Evolutionary conservation across 2,113 vertebrate species (phyloP).

Genomic region (Oreochromis aureus): DNA sequence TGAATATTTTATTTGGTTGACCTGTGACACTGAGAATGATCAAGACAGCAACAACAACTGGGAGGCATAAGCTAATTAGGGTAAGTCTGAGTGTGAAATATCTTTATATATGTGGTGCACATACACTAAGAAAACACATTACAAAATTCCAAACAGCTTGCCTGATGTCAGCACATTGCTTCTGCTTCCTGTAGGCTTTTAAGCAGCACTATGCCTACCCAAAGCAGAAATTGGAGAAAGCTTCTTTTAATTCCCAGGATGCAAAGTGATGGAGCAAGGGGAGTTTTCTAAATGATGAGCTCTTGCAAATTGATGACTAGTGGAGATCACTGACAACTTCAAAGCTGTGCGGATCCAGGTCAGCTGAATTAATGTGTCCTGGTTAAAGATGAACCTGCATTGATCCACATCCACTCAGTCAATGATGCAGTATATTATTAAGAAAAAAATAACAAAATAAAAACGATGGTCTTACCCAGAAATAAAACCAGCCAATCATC

Average conservation of each 20-base stretch:
- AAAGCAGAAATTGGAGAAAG: slow-evolving; percentile 20
- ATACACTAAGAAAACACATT: neutral
- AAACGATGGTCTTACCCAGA: neutral
- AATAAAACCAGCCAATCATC: slow-evolving; percentile 7
- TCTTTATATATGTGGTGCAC: neutral
- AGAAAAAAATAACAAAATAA: neutral
- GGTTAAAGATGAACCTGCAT: slow-evolving; percentile 39
- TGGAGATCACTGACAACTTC: slow-evolving; percentile 59
- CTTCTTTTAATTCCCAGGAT: slow-evolving; percentile 47
- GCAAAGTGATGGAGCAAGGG: slow-evolving; percentile 22
- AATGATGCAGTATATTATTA: neutral
- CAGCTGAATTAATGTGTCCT: slow-evolving; percentile 54
- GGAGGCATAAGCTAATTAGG: slow-evolving; percentile 1
- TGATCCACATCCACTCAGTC: slow-evolving; percentile 29
- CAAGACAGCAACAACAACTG: neutral
- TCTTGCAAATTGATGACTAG: slow-evolving; percentile 64
- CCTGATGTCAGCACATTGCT: slow-evolving; percentile 59
- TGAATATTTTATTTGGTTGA: neutral
- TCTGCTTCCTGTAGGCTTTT: slow-evolving; percentile 29
- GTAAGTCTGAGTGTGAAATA: neutral
- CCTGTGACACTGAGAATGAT: neutral
- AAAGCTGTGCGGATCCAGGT: slow-evolving; percentile 67
- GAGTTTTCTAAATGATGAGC: slow-evolving; percentile 54
- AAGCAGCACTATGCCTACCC: slow-evolving; percentile 27
- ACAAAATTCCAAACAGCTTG: slow-evolving; percentile 27